phyloP scores from a whole-genome alignment of 2,888 invertebrate species.

The Melanchra persicariae region DNA sequence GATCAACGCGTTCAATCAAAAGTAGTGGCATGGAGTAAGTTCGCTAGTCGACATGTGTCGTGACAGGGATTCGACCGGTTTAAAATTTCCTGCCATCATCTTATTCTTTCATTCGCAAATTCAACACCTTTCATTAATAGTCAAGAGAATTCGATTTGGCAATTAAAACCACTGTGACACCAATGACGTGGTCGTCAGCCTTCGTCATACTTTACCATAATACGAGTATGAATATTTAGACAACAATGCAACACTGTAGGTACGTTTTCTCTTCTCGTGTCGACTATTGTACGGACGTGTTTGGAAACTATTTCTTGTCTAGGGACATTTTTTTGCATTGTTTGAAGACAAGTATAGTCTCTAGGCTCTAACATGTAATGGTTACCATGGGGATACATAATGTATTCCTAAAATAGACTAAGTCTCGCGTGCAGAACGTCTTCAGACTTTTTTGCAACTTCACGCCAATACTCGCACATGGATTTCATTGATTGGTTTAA shows the following conservation, averaged over 20 bases:
- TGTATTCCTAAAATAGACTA: slow-evolving; percentile 33
- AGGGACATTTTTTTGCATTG: slow-evolving; percentile 61
- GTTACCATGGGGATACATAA: slow-evolving; percentile 54
- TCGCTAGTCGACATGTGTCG: not conserved
- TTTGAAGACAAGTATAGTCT: slow-evolving; percentile 47
- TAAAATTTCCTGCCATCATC: slow-evolving; percentile 1
- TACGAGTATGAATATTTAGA: slow-evolving; percentile 81
- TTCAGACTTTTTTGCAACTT: slow-evolving; percentile 32
- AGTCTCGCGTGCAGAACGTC: slow-evolving; percentile 46
- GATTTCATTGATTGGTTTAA: slow-evolving; percentile 42
- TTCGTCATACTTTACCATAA: slow-evolving; percentile 77
- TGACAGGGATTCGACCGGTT: not conserved
- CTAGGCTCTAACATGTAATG: slow-evolving; percentile 16
- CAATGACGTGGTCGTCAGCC: slow-evolving; percentile 74
- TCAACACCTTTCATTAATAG: slow-evolving; percentile 15
- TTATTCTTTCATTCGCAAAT: not conserved
- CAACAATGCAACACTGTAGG: slow-evolving; percentile 67
- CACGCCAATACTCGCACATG: slow-evolving; percentile 34
- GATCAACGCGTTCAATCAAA: not conserved
- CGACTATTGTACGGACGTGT: slow-evolving; percentile 64
- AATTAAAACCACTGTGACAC: slow-evolving; percentile 72
- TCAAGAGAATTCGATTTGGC: slow-evolving; percentile 60
- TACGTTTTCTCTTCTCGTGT: slow-evolving; percentile 69
- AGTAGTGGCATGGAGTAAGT: not conserved
- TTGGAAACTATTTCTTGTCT: slow-evolving; percentile 61